Evolutionary conservation across 2,888 invertebrate species (phyloP).

Genomic region (Copidosoma aretas): DNA sequence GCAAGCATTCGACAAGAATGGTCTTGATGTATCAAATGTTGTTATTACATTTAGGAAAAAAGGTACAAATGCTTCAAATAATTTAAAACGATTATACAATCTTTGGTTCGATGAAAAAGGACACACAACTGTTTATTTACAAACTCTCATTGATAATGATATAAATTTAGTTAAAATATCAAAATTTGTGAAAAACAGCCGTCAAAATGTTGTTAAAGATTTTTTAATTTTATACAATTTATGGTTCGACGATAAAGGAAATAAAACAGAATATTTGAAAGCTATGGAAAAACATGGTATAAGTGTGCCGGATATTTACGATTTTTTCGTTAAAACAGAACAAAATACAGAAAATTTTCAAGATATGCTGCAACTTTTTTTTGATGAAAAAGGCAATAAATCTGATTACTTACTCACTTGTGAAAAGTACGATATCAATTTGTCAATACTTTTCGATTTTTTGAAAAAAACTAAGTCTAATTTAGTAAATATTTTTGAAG

Average conservation of each 20-base stretch:
- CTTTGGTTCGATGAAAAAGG: constrained; percentile 46
- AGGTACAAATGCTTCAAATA: constrained; percentile 43
- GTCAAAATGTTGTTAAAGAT: constrained; percentile 46
- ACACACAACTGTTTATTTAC: constrained; percentile 29
- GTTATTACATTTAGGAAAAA: constrained; percentile 46
- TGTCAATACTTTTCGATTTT: no score
- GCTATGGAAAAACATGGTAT: constrained; percentile 18
- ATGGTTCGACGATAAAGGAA: constrained; percentile 46
- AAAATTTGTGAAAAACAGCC: constrained; percentile 44
- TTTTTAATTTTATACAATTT: constrained; percentile 51
- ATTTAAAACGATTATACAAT: constrained; percentile 48
- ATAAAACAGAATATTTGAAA: constrained; percentile 38
- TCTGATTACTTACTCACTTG: no score
- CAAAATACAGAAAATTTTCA: no score
- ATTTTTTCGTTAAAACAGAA: constrained; percentile 41
- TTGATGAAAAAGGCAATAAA: no score
- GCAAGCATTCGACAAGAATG: constrained; percentile 36
- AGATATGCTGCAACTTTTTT: constrained; percentile 31
- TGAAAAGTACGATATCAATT: no score
- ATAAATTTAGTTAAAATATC: constrained; percentile 44
- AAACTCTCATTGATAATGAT: constrained; percentile 40
- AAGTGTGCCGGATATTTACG: constrained; percentile 33
- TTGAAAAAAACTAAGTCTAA: neutral
- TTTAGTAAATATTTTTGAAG: constrained; percentile 49
- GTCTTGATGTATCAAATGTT: constrained; percentile 43